Conservation (phyloP, 2,113 vertebrate species). For the Entomyzon cyanotis region DNA sequence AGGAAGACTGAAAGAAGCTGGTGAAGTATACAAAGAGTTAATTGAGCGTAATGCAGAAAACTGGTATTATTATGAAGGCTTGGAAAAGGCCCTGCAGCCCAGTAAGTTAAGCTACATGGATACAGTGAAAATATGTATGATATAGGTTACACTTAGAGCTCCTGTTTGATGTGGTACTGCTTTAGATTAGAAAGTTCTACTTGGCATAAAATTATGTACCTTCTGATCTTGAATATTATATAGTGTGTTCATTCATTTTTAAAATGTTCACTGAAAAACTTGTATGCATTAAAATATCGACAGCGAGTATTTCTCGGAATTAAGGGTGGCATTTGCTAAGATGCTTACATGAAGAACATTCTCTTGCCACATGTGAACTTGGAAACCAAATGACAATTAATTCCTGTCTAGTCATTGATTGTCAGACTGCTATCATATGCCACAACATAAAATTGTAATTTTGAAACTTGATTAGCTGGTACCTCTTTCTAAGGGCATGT, state of each 20-base stretch:
- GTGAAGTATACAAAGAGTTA: conserved; percentile 75
- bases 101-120: conserved; percentile 63
- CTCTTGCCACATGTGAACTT: neutral
- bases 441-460: neutral
- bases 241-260: neutral
- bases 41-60: conserved; percentile 81
- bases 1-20: conserved; percentile 79
- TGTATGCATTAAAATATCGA: neutral
- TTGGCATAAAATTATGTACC: neutral
- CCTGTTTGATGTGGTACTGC: neutral
- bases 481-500: neutral
- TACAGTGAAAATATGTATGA: neutral
- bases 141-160: neutral
- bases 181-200: neutral
- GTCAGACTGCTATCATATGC: neutral
- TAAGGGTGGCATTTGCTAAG: neutral
- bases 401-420: neutral
- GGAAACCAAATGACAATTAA: neutral
- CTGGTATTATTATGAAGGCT: conserved; percentile 80
- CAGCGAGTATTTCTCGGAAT: neutral
- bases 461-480: neutral
- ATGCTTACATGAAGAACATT: accelerated
- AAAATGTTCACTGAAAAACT: neutral
- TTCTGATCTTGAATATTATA: neutral
- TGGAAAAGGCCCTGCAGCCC: conserved; percentile 78